Conservation (phyloP, 2,113 vertebrate genomes). For the Silurus glanis region DNA sequence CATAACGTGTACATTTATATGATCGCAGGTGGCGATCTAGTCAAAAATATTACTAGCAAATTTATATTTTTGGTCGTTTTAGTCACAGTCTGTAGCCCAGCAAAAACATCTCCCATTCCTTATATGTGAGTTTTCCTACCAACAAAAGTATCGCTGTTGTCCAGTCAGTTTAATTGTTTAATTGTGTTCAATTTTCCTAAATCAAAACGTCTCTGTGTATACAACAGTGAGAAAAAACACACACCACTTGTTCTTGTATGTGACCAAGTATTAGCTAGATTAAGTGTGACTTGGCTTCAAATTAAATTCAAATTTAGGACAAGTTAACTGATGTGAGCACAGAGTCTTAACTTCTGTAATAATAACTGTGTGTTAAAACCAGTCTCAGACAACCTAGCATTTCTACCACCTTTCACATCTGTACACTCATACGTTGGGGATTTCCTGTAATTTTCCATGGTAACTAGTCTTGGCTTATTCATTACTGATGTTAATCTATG, state of each 20-base stretch:
- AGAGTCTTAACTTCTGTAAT: neutral
- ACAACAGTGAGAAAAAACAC: neutral
- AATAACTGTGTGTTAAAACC: neutral
- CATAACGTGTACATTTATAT: too few species aligned
- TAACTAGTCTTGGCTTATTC: neutral
- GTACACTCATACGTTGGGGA: neutral
- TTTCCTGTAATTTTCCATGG: constrained; percentile 3
- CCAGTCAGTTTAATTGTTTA: neutral
- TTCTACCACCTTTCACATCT: neutral
- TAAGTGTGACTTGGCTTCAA: neutral
- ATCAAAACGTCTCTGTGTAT: neutral
- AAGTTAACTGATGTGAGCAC: neutral
- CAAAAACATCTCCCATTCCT: neutral
- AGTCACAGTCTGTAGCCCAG: too few species aligned
- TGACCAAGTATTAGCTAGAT: neutral
- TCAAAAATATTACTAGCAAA: too few species aligned
- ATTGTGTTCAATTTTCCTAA: neutral
- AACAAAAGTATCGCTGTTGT: neutral
- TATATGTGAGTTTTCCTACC: neutral
- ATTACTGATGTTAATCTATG: neutral
- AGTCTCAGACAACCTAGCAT: neutral
- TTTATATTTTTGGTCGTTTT: too few species aligned
- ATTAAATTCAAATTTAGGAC: neutral
- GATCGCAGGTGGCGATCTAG: too few species aligned
- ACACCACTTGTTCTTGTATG: neutral